phyloP scores from a whole-genome alignment of 2,113 vertebrate species.

The Syngnathoides biaculeatus region DNA sequence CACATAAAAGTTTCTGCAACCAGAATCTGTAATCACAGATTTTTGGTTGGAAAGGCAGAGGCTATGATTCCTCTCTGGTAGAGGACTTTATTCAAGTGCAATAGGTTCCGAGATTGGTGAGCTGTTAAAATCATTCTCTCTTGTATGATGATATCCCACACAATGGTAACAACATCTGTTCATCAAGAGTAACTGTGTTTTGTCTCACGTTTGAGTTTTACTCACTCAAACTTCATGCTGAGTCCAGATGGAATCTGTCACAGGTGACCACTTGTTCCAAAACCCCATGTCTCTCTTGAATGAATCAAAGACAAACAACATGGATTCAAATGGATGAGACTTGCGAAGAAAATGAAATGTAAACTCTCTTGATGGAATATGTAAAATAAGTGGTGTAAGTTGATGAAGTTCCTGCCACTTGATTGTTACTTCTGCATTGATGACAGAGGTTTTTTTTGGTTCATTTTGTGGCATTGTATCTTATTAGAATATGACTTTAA shows the following conservation, averaged over 20 bases:
- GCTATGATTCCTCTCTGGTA: background rate
- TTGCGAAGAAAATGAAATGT: slow-evolving; percentile 17
- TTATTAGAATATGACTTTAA: background rate
- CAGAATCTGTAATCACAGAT: background rate
- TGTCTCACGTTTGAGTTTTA: slow-evolving; percentile 25
- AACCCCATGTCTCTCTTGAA: slow-evolving; percentile 38
- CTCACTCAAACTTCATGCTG: slow-evolving; percentile 38
- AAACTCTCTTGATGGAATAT: slow-evolving; percentile 21
- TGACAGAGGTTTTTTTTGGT: background rate
- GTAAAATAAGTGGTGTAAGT: slow-evolving; percentile 19
- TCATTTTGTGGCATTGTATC: background rate
- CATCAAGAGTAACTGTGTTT: slow-evolving; percentile 2
- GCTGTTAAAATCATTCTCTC: background rate
- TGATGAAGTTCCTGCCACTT: slow-evolving; percentile 5
- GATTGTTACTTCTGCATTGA: slow-evolving; percentile 8
- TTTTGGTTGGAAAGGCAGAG: background rate
- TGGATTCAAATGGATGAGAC: slow-evolving; percentile 33
- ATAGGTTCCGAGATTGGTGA: background rate
- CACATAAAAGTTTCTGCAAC: background rate
- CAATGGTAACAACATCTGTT: slow-evolving; percentile 25
- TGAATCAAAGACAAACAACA: slow-evolving; percentile 56
- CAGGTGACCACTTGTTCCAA: slow-evolving; percentile 41
- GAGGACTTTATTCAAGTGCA: background rate
- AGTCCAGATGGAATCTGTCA: slow-evolving; percentile 65
- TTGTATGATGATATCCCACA: slow-evolving; percentile 4